These are phyloP conservation scores for Oscheius myriophilus DNA, from an alignment of 2,888 invertebrate genomes.

Conservation along the genomic window DNA sequence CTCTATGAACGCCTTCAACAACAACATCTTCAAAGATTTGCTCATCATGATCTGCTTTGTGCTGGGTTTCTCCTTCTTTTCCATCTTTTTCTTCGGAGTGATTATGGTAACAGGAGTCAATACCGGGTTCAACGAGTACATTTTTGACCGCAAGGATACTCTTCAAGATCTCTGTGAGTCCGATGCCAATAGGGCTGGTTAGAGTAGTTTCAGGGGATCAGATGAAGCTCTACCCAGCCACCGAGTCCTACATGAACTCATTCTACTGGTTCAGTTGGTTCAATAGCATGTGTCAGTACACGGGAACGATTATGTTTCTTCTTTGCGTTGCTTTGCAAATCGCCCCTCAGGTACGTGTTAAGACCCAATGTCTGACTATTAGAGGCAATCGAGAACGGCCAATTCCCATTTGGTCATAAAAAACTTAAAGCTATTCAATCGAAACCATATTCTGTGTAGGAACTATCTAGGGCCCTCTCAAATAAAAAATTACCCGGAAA, in stretches of 20 bases:
- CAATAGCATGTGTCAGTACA: background rate
- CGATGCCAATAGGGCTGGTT: background rate
- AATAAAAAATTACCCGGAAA: no score
- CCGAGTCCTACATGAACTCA: conserved; percentile 2
- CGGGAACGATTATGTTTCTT: background rate
- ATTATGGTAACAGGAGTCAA: conserved; percentile 1
- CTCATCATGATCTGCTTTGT: background rate
- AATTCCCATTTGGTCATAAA: no score
- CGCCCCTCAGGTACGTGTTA: background rate
- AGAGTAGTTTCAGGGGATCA: background rate
- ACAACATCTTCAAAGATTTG: conserved; percentile 4
- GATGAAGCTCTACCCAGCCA: background rate
- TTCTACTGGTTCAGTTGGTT: conserved; percentile 12
- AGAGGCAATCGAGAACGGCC: no score
- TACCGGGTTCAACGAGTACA: background rate
- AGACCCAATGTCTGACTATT: no score
- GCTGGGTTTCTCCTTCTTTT: background rate
- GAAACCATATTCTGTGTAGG: no score
- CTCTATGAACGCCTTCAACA: conserved; percentile 16
- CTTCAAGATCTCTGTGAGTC: background rate
- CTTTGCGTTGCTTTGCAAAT: conserved; percentile 3
- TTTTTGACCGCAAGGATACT: background rate
- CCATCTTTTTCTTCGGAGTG: conserved; percentile 11
- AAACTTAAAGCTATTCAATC: no score
- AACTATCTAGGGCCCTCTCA: no score